phyloP scores from a whole-genome alignment of 2,888 invertebrate species.

The Mylabris sibirica region DNA sequence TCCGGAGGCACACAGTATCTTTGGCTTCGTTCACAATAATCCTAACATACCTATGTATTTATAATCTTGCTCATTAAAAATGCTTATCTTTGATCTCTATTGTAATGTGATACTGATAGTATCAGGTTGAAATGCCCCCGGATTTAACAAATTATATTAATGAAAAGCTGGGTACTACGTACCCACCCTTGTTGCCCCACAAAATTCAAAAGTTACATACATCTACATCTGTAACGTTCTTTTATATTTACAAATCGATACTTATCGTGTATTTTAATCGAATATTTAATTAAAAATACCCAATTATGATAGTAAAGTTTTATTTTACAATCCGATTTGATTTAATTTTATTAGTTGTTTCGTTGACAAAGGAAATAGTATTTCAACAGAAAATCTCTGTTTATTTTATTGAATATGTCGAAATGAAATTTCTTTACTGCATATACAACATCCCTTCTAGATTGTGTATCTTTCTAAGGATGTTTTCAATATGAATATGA shows the following conservation, averaged over 20 bases:
- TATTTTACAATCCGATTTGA: not conserved
- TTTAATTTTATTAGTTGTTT: slow-evolving; percentile 7
- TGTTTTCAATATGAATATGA: slow-evolving; percentile 52
- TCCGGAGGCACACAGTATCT: slow-evolving; percentile 46
- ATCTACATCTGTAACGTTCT: not conserved
- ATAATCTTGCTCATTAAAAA: slow-evolving; percentile 61
- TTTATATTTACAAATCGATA: not conserved
- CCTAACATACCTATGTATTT: slow-evolving; percentile 58
- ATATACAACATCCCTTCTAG: slow-evolving; percentile 35
- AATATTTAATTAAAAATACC: not conserved
- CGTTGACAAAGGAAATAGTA: slow-evolving; percentile 34
- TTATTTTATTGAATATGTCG: slow-evolving; percentile 40
- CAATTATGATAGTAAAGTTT: too few species aligned
- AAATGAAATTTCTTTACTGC: slow-evolving; percentile 43
- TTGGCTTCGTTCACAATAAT: slow-evolving; percentile 52
- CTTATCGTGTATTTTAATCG: not conserved
- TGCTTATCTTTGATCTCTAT: slow-evolving; percentile 59
- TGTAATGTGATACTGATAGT: slow-evolving; percentile 60
- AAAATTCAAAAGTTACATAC: slow-evolving; percentile 13
- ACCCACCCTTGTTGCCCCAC: slow-evolving; percentile 15
- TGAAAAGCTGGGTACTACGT: slow-evolving; percentile 20
- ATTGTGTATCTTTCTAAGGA: slow-evolving; percentile 47
- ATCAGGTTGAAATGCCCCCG: slow-evolving; percentile 50
- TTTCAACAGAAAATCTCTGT: slow-evolving; percentile 24
- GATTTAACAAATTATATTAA: slow-evolving; percentile 36